These are phyloP conservation scores for Pristionchus arcanus DNA, from an alignment of 2,888 invertebrate genomes.

Conservation along the genomic window DNA sequence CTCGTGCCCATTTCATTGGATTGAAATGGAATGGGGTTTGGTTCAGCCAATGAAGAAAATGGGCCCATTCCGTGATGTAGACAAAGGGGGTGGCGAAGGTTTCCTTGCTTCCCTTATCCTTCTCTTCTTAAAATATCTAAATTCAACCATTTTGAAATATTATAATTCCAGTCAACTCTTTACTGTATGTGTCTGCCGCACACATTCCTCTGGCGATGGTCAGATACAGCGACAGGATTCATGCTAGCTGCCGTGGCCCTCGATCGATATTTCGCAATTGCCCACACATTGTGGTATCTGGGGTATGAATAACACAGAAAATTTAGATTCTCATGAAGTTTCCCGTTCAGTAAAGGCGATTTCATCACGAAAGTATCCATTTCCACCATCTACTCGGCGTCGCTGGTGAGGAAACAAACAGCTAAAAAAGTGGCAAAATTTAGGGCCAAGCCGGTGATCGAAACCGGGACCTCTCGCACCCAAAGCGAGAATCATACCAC, in stretches of 20 bases:
- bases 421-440: conserved; percentile 13
- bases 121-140: too few relatives aligned
- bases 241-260: conserved; percentile 44
- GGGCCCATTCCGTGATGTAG: too few relatives aligned
- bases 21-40: not conserved
- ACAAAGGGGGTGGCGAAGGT: too few relatives aligned
- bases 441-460: conserved; percentile 69
- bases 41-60: too few relatives aligned
- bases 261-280: conserved; percentile 45
- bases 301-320: not conserved
- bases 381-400: not conserved
- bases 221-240: conserved; percentile 46
- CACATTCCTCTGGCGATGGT: conserved; percentile 52
- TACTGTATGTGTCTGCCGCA: conserved; percentile 53
- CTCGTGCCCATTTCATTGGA: not conserved
- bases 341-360: conserved; percentile 42
- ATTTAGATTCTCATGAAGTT: not conserved
- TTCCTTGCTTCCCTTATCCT: too few relatives aligned
- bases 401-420: not conserved
- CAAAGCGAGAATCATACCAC: conserved; percentile 78
- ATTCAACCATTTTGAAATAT: too few relatives aligned
- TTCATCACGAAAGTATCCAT: not conserved
- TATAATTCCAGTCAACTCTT: not conserved
- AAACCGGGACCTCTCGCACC: conserved; percentile 78
- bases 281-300: conserved; percentile 42